phyloP scores from a whole-genome alignment of 1,140 invertebrate genomes.

The Pinna nobilis region DNA sequence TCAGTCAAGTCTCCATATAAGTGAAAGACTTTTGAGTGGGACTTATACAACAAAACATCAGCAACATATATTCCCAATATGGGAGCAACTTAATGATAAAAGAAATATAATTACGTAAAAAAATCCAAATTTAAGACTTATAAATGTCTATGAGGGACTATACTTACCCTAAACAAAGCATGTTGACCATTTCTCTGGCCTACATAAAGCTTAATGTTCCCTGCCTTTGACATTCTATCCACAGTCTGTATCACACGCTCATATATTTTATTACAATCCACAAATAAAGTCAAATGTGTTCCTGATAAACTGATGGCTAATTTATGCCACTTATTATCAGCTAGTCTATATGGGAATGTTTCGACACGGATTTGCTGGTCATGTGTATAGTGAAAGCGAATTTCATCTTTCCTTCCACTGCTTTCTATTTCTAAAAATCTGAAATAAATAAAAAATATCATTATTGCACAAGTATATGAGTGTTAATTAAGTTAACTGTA shows the following conservation, averaged over 20 bases:
- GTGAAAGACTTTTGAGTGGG: too few species aligned
- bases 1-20: too few species aligned
- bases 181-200: constrained; percentile 90
- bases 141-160: background rate
- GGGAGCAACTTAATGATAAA: too few species aligned
- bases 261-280: constrained; percentile 91
- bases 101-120: too few species aligned
- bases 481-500: background rate
- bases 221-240: constrained; percentile 76
- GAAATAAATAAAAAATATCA: constrained; percentile 59
- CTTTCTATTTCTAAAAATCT: constrained; percentile 94
- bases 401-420: constrained; percentile 89
- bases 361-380: constrained; percentile 81
- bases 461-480: constrained; percentile 15
- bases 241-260: constrained; percentile 82
- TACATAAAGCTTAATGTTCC: constrained; percentile 84
- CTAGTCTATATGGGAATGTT: constrained; percentile 89
- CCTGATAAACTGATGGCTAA: constrained; percentile 88
- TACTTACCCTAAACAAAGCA: constrained; percentile 89
- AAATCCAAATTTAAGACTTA: too few species aligned
- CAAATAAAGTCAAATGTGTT: constrained; percentile 86
- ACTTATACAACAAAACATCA: too few species aligned
- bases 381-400: constrained; percentile 78
- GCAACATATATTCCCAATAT: too few species aligned
- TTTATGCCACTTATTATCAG: constrained; percentile 90